Conservation (phyloP, 2,888 invertebrate species). For the Molorchus minor region DNA sequence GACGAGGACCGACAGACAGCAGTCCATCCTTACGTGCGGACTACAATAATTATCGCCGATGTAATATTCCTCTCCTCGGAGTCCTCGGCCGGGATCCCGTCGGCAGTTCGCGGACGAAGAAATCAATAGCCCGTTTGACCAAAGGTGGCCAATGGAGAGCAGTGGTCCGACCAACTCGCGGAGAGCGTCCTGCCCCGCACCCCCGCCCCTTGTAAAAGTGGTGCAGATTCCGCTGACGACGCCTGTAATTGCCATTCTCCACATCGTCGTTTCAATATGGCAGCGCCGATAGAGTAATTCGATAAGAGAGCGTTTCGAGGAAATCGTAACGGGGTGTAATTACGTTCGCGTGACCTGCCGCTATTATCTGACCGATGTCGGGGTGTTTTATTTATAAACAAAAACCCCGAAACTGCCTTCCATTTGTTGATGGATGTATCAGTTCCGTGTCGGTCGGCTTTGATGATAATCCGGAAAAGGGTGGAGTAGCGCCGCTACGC, state of each 20-base stretch:
- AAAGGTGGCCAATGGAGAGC: conserved; percentile 52
- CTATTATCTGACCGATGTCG: conserved; percentile 16
- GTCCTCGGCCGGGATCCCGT: conserved; percentile 17
- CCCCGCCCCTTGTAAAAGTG: conserved; percentile 14
- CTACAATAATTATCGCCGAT: conserved; percentile 16
- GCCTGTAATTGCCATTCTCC: conserved; percentile 35
- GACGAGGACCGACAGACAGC: not conserved
- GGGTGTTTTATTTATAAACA: conserved; percentile 6
- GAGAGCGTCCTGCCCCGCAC: conserved; percentile 15
- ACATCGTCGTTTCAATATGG: conserved; percentile 33
- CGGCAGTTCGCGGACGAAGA: conserved; percentile 28
- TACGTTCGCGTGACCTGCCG: conserved; percentile 45
- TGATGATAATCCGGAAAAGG: not conserved
- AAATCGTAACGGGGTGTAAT: conserved; percentile 50
- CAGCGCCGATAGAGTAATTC: conserved; percentile 39
- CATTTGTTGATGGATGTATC: conserved; percentile 15
- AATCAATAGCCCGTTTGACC: conserved; percentile 57
- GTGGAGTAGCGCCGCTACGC: conserved; percentile 19
- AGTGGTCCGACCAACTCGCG: conserved; percentile 37
- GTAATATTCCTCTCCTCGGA: too few relatives aligned
- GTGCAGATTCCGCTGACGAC: conserved; percentile 28
- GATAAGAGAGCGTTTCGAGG: conserved; percentile 41
- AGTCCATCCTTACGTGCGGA: conserved; percentile 5
- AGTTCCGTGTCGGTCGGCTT: conserved; percentile 10
- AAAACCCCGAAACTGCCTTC: conserved; percentile 5